These are phyloP conservation scores for Rhagologus leucostigma DNA, from an alignment of 2,113 vertebrate species.

Conservation along the genomic window DNA sequence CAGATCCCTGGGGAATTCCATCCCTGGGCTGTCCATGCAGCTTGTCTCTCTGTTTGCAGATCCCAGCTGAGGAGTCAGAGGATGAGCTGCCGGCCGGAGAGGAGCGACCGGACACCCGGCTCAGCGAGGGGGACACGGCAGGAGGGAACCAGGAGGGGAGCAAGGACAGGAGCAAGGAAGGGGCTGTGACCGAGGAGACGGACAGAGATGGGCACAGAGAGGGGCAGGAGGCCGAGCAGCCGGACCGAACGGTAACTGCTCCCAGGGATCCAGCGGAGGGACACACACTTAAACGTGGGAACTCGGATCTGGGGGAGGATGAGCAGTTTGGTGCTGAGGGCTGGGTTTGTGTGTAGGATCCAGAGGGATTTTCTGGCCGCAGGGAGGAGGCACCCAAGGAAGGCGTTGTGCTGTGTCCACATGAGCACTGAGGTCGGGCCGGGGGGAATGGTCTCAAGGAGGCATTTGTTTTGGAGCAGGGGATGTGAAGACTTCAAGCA, in stretches of 20 bases:
- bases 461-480: background rate
- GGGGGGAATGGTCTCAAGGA: background rate
- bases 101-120: slow-evolving; percentile 25
- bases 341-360: background rate
- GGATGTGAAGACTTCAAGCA: background rate
- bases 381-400: background rate
- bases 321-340: background rate
- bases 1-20: background rate
- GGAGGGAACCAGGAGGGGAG: background rate
- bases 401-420: background rate
- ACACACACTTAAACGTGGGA: fast-evolving
- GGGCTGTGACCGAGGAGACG: background rate
- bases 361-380: background rate
- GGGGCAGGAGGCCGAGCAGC: background rate
- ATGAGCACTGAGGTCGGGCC: fast-evolving
- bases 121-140: background rate
- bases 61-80: slow-evolving; percentile 19
- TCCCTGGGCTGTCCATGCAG: background rate
- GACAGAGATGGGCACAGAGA: background rate
- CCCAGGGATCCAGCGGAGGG: background rate
- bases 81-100: slow-evolving; percentile 47
- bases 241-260: background rate
- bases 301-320: fast-evolving
- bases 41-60: background rate
- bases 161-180: background rate